These are phyloP conservation scores for Lophotriccus pileatus DNA, from an alignment of 2,797 vertebrate genomes.

Conservation along the genomic window DNA sequence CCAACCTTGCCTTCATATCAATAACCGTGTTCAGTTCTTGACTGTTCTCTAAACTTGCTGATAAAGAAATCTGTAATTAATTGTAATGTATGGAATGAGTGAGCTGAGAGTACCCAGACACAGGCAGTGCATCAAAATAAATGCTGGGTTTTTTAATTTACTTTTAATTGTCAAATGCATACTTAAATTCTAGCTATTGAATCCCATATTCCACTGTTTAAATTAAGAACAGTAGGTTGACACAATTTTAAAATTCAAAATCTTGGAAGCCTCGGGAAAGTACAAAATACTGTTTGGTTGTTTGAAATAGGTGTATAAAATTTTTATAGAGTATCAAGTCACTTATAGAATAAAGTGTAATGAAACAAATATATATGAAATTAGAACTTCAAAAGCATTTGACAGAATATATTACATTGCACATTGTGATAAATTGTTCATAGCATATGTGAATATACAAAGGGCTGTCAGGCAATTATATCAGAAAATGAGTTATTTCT, in stretches of 20 bases:
- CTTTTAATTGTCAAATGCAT: not conserved
- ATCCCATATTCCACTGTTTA: not conserved
- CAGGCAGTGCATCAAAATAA: not conserved
- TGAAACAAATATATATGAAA: not conserved
- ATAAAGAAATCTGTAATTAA: not conserved
- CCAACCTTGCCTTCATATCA: not conserved
- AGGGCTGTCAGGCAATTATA: not conserved
- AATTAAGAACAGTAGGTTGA: not conserved
- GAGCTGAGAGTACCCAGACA: not conserved
- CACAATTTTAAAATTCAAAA: not conserved
- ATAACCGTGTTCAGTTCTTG: not conserved
- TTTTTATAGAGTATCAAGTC: not conserved
- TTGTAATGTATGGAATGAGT: not conserved
- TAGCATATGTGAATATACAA: conserved; percentile 20
- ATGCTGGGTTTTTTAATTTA: not conserved
- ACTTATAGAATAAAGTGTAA: not conserved
- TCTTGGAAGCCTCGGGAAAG: not conserved
- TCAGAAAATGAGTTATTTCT: conserved; percentile 18
- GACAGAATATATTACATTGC: not conserved
- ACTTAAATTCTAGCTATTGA: not conserved
- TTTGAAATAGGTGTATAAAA: not conserved
- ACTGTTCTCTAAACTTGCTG: not conserved
- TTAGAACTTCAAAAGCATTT: conserved; percentile 34
- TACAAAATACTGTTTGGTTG: not conserved
- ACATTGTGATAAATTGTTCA: not conserved